Base-by-base conservation (phyloP, 1,140 invertebrate species). In the Bathynomus jamesi region DNA sequence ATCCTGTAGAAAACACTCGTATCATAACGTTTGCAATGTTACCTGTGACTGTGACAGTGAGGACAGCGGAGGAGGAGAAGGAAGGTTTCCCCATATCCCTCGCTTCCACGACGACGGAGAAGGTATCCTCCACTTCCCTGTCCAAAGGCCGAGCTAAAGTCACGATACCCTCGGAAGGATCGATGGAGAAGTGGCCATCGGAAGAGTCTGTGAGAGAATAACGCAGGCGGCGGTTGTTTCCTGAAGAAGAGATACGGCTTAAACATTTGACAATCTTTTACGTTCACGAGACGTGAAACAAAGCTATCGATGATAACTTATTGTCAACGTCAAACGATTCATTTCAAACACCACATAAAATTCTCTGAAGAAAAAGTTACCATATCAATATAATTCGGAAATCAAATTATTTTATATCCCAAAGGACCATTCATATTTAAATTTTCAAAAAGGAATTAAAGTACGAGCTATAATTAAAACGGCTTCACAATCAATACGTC, bases 131-230 rank as follows among this genome's bases (percentile, higher is more conserved):
- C 3, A 13, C 64, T 61, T 77, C 73, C 2, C 73, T 71, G 63
- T 28, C 66, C 3, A 75, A 62, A 3, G 70, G 70, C 3, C 72
- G 28, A 0, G 72, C 70, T 28, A 96, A 82, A 4, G 89, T 93
- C 8, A 96, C 85, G 69, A 95, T 91, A 61, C 93, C 93, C 80
- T 88, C 92, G 30, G 89, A 88, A 0, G 87, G 74, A 4, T 90
- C 87, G 63, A 95, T 89, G 82, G 81, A 95, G 94, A 69, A 76
- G 31, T 72, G 73, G 0, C 72, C 73, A n/a, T 75, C 76, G 5
- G 71, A 73, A 21, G 72, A 74, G 60, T 78, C 76, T 53, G 74
- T 65, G 4, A 78, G 66, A 65, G 61, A 69, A 61, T 73, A 78
- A 24, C 53, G 27, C n/a, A 78, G 40, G 0, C 65, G 72, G 21